Evolutionary conservation across 2,797 vertebrate species (phyloP).

Genomic region (Pogoniulus pusillus): DNA sequence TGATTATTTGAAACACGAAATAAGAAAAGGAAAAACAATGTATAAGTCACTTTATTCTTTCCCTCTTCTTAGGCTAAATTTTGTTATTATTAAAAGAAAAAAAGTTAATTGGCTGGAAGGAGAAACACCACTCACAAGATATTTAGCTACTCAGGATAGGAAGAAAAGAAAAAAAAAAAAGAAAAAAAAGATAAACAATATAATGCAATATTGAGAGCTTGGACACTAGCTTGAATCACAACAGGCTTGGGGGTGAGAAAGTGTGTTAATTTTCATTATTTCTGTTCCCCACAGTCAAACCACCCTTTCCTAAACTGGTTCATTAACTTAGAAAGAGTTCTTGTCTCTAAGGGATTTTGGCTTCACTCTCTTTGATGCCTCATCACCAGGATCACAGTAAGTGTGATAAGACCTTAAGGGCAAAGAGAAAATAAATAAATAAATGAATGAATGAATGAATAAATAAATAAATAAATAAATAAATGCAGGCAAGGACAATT

Average conservation of each 20-base stretch:
- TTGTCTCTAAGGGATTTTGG: not conserved
- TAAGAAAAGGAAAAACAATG: not conserved
- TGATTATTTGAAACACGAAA: not conserved
- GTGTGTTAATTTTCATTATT: not conserved
- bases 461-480: constrained; percentile 37
- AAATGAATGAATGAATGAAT: too few species aligned
- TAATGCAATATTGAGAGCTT: not conserved
- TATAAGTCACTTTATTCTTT: not conserved
- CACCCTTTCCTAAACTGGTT: not conserved
- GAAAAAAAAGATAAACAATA: not conserved
- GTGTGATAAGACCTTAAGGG: constrained; percentile 25
- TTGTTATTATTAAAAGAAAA: constrained; percentile 2
- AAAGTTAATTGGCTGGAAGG: constrained; percentile 42
- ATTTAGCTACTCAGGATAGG: not conserved
- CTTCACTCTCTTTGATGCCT: not conserved
- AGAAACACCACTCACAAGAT: constrained; percentile 27
- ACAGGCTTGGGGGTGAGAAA: not conserved
- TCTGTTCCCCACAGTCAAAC: not conserved
- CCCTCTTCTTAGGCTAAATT: not conserved
- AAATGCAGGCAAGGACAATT: constrained; percentile 51
- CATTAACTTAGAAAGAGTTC: not conserved
- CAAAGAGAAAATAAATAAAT: not conserved
- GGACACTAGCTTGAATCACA: not conserved
- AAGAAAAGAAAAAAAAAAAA: not conserved
- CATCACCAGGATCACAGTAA: not conserved